Base-by-base conservation (phyloP, 2,888 invertebrate species). In the Mystacides longicornis region DNA sequence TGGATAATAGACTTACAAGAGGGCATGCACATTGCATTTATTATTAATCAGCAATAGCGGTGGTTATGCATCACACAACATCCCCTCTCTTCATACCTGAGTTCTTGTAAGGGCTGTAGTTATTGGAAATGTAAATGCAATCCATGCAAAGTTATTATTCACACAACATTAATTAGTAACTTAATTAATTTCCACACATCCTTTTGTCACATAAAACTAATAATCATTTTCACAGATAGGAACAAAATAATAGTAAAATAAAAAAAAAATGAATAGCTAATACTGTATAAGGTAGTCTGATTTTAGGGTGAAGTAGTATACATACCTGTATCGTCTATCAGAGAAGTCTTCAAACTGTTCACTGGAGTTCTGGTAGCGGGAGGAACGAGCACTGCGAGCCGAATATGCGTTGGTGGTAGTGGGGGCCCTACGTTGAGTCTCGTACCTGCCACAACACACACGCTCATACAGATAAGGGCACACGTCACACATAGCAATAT, bases 351-450 rank as follows among this genome's bases (percentile, higher is more conserved):
- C 60, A 53, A 58, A 58, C 31, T 58, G 58, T 49, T 60, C 56
- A 31, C 46, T 42, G 48, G 54, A 42, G 21, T 51, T 55, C 56
- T 58, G 60, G 47, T 58, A 60, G 18, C 61, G 49, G 52, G 59
- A 51, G 46, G 51, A 27, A 19, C 53, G 54, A 37, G 52, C 48
- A 45, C 49, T 31, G 56, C 59, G 53, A 49, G 33, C 52, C 19
- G 51, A 52, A 55, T 56, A 49, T 45, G 37, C 50, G 37, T 37
- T 37, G 37, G 37, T 37, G 4, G 37, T 37, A 55, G 76, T 74
- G 72, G 60, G 62, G 63, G 64, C 60, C 56, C 57, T 62, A 67
- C 67, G 68, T 68, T 69, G 67, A 18, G 33, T 55, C 46, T 60
- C 60, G 54, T 57, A 60, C 55, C 60, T 58, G 52, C 49, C 56